A percentile compares a stretch with the other conserved stretches of the same genome.
phyloP scores from a whole-genome alignment of 2,888 invertebrate genomes.

The Noctua janthe region DNA sequence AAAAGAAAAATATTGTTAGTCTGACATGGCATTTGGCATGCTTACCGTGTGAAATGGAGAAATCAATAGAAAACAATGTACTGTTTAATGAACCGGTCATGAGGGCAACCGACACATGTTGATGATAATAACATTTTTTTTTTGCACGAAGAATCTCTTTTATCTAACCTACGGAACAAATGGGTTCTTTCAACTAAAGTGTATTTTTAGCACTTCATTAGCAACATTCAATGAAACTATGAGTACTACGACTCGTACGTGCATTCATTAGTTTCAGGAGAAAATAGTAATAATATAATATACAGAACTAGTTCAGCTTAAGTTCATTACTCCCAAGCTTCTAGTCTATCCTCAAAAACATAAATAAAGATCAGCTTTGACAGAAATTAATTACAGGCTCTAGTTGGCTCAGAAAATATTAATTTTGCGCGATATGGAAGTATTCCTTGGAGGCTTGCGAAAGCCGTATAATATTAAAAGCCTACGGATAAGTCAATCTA shows the following conservation, averaged over 20 bases:
- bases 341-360: constrained; percentile 15
- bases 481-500: constrained; percentile 4
- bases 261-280: background rate
- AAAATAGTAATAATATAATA: background rate
- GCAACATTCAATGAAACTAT: constrained; percentile 14
- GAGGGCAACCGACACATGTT: constrained; percentile 19
- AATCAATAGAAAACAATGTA: constrained; percentile 54
- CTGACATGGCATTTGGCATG: constrained; percentile 33
- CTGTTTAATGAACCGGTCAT: constrained; percentile 25
- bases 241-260: constrained; percentile 10
- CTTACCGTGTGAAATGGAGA: constrained; percentile 46
- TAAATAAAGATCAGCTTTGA: constrained; percentile 47
- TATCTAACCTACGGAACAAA: constrained; percentile 9
- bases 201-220: constrained; percentile 23
- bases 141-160: background rate
- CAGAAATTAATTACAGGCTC: constrained; percentile 52
- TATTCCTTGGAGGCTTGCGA: constrained; percentile 28
- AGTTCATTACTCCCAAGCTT: constrained; percentile 21
- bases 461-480: constrained; percentile 11
- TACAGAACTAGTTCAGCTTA: background rate
- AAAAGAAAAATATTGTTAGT: constrained; percentile 13
- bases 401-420: constrained; percentile 51
- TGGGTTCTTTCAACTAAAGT: constrained; percentile 17
- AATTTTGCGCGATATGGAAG: constrained; percentile 43
- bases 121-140: constrained; percentile 9